Conservation (phyloP, 53 echinoderm and acorn worm genomes). For the Echinarachnius parma region DNA sequence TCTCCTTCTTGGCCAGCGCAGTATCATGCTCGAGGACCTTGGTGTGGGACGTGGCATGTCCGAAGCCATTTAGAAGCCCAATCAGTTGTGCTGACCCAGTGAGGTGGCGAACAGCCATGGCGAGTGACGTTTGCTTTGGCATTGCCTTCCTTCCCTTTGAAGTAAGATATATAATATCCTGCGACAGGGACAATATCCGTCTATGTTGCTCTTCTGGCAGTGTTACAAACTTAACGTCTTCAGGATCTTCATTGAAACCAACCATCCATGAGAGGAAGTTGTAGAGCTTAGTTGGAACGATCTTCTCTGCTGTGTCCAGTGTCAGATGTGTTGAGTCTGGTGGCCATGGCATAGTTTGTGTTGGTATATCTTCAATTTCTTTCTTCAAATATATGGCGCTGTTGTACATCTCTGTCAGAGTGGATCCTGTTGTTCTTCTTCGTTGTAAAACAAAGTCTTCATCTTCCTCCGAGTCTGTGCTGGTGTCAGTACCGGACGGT, state of each 20-base stretch:
- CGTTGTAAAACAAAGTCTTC: too few relatives aligned
- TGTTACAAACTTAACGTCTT: constrained; percentile 34
- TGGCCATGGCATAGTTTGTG: constrained; percentile 36
- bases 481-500: too few relatives aligned
- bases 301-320: constrained; percentile 24
- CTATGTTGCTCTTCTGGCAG: constrained; percentile 36
- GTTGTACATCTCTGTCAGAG: too few relatives aligned
- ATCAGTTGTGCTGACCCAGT: constrained; percentile 60
- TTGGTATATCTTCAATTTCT: constrained; percentile 26
- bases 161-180: constrained; percentile 70
- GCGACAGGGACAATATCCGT: constrained; percentile 47
- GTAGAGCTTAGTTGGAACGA: constrained; percentile 42
- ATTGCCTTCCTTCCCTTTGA: constrained; percentile 60
- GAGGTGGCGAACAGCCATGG: constrained; percentile 62
- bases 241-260: constrained; percentile 57
- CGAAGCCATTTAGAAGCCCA: constrained; percentile 58
- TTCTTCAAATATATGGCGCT: too few relatives aligned
- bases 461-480: too few relatives aligned
- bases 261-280: constrained; percentile 71
- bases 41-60: constrained; percentile 40
- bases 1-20: constrained; percentile 27
- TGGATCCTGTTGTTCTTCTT: too few relatives aligned
- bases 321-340: constrained; percentile 32
- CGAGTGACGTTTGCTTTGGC: constrained; percentile 61
- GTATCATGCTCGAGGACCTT: constrained; percentile 64